Percentiles rank a stretch among this genome's conserved stretches.
Evolutionary conservation across 1,140 invertebrate genomes (phyloP).

Genomic region (honey bee (Apis mellifera)): DNA sequence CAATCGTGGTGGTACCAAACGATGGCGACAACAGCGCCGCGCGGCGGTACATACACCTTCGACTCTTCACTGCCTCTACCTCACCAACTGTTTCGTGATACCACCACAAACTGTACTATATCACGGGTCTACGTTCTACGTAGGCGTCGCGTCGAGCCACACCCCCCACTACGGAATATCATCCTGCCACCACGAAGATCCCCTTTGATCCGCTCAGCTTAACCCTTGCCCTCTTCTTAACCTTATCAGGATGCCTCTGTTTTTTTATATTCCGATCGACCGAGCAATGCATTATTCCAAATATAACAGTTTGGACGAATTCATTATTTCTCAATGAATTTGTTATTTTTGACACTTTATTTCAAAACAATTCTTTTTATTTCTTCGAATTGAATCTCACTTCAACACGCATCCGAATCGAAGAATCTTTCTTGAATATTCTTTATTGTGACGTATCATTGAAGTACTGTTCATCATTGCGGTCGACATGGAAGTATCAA

Average conservation of each 20-base stretch:
- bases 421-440: neutral
- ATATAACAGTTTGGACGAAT: neutral
- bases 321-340: neutral
- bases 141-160: slow-evolving; percentile 55
- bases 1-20: slow-evolving; percentile 48
- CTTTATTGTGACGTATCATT: neutral
- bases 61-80: slow-evolving; percentile 23
- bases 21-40: slow-evolving; percentile 59
- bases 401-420: neutral
- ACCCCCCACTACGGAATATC: slow-evolving; percentile 42
- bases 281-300: neutral
- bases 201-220: neutral
- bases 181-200: slow-evolving; percentile 34
- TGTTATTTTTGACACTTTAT: neutral
- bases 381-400: too few species aligned
- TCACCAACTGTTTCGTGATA: slow-evolving; percentile 24
- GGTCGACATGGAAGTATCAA: slow-evolving; percentile 15
- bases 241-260: neutral
- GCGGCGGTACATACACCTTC: slow-evolving; percentile 40
- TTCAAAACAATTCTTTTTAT: neutral
- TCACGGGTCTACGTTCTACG: slow-evolving; percentile 38
- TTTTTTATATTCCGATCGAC: too few species aligned
- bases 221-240: neutral
- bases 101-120: slow-evolving; percentile 1
- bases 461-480: neutral